Evolutionary conservation across 2,888 invertebrate genomes (phyloP).

Genomic region (Lycocerus yunnanus): DNA sequence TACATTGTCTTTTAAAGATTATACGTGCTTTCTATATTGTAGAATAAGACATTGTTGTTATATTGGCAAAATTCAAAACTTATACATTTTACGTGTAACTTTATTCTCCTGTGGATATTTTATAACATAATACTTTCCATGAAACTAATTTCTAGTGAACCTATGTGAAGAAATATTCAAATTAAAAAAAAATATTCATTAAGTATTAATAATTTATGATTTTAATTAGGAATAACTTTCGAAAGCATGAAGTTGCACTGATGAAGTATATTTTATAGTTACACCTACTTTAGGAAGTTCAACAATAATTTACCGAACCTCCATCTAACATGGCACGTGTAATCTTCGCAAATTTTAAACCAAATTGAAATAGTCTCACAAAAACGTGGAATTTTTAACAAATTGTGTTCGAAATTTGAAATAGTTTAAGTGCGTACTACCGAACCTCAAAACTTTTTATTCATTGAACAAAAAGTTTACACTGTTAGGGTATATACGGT

Average conservation of each 20-base stretch:
- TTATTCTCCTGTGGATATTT: too few relatives aligned
- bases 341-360: background rate
- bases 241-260: background rate
- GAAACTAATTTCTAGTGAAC: too few relatives aligned
- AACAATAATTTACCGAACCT: background rate
- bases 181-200: background rate
- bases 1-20: background rate
- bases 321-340: conserved; percentile 1
- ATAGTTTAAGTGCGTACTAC: background rate
- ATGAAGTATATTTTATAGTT: background rate
- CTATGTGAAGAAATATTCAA: too few relatives aligned
- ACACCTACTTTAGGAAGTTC: background rate
- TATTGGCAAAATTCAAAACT: background rate
- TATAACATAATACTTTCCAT: too few relatives aligned
- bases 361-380: background rate
- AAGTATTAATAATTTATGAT: background rate
- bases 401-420: background rate
- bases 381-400: conserved; percentile 4
- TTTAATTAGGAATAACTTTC: background rate
- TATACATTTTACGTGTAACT: too few relatives aligned
- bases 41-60: background rate
- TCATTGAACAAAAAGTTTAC: background rate
- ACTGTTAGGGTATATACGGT: background rate
- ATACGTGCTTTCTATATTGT: background rate
- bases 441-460: background rate